phyloP scores from a whole-genome alignment of 2,888 invertebrate species.

The Pristionchus japonicus region DNA sequence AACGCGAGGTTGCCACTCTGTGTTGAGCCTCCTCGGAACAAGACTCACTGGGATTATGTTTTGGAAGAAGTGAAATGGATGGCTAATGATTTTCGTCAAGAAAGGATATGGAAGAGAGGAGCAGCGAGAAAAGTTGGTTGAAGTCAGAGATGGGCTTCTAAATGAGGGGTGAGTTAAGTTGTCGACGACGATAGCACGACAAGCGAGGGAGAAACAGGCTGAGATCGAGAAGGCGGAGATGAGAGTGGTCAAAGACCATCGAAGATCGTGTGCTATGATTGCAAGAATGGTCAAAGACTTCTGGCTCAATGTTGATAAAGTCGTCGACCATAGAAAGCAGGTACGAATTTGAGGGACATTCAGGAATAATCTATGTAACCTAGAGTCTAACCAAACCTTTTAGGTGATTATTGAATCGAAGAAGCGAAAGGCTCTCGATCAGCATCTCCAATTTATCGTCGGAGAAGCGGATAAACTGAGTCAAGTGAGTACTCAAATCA shows the following conservation, averaged over 20 bases:
- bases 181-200: constrained; percentile 53
- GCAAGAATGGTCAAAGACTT: constrained; percentile 94
- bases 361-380: not conserved
- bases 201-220: constrained; percentile 83
- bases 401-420: constrained; percentile 90
- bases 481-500: not conserved
- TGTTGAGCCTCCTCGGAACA: constrained; percentile 89
- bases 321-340: constrained; percentile 75
- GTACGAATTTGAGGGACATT: constrained; percentile 41
- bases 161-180: constrained; percentile 41
- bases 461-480: constrained; percentile 95
- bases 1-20: constrained; percentile 79
- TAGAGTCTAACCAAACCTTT: constrained; percentile 49
- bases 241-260: constrained; percentile 91
- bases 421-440: constrained; percentile 92
- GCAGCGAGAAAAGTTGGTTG: constrained; percentile 57
- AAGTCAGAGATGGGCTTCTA: not conserved
- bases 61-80: constrained; percentile 95
- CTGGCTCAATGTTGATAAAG: constrained; percentile 96
- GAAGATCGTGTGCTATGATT: constrained; percentile 86
- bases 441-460: constrained; percentile 96
- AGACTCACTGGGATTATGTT: constrained; percentile 98
- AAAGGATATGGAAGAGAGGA: constrained; percentile 93
- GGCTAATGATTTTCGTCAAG: constrained; percentile 95
- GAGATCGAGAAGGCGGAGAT: constrained; percentile 90